Percentiles rank a stretch among this genome's conserved stretches.
phyloP scores from a whole-genome alignment of 2,113 vertebrate species.

The Gambusia holbrooki region DNA sequence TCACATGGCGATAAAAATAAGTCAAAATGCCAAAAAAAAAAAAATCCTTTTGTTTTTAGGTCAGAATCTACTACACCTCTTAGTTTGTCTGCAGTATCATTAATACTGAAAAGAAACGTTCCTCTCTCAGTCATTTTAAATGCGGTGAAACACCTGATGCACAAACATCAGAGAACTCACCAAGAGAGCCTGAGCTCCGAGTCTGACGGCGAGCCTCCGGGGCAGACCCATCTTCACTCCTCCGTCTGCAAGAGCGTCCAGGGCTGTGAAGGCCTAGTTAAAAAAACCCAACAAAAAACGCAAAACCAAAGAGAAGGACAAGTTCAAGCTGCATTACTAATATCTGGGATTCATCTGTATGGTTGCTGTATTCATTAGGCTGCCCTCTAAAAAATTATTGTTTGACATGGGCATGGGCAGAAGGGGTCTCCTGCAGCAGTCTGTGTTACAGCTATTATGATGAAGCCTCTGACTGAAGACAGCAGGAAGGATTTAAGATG shows the following conservation, averaged over 20 bases:
- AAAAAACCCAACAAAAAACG: background rate
- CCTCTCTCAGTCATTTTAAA: background rate
- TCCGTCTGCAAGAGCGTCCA: conserved; percentile 94
- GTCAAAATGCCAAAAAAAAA: background rate
- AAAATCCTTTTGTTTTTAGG: background rate
- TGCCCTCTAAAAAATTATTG: background rate
- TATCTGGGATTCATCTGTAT: background rate
- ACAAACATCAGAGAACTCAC: conserved; percentile 75
- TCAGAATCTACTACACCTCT: background rate
- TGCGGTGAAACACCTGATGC: background rate
- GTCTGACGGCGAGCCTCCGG: conserved; percentile 89
- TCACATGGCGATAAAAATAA: background rate
- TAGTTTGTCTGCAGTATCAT: too few relatives aligned
- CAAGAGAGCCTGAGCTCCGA: conserved; percentile 95
- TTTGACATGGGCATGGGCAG: too few relatives aligned
- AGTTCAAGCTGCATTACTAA: background rate
- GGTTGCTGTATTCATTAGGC: background rate
- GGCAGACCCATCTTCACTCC: conserved; percentile 99
- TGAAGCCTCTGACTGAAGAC: background rate
- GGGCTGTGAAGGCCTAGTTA: conserved; percentile 91
- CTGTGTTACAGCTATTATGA: too few relatives aligned
- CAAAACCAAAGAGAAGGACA: background rate
- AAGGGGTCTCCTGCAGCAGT: too few relatives aligned
- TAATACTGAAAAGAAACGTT: too few relatives aligned
- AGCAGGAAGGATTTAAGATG: conserved; percentile 5